Evolutionary conservation across 2,888 invertebrate species (phyloP).

Genomic region (Platycheirus albimanus): DNA sequence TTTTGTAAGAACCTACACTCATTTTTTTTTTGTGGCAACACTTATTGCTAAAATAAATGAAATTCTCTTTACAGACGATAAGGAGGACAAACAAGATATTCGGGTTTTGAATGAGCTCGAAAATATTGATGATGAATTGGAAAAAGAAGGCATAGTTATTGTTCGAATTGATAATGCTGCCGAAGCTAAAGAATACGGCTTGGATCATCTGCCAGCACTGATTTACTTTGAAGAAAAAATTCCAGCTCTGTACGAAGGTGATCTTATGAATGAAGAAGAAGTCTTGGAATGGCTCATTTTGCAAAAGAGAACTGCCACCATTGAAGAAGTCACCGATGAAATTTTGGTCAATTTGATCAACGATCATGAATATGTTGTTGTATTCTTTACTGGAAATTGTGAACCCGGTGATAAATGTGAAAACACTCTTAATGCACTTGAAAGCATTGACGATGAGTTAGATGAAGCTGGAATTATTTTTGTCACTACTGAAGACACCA

Average conservation of each 20-base stretch:
- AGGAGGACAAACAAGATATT: conserved; percentile 94
- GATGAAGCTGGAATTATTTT: conserved; percentile 97
- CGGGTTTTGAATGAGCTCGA: conserved; percentile 93
- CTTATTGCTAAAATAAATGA: neutral
- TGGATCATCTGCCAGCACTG: conserved; percentile 90
- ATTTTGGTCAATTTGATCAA: conserved; percentile 92
- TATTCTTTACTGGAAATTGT: conserved; percentile 95
- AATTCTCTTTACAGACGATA: conserved; percentile 86
- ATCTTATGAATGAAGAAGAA: conserved; percentile 95
- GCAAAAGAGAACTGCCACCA: conserved; percentile 94
- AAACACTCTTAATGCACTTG: conserved; percentile 91
- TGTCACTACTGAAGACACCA: conserved; percentile 94
- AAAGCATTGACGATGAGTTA: conserved; percentile 96
- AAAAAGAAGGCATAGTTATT: conserved; percentile 94
- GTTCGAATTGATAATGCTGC: conserved; percentile 94
- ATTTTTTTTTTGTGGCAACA: neutral
- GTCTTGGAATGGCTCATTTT: conserved; percentile 93
- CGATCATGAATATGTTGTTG: conserved; percentile 96
- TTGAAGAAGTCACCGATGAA: conserved; percentile 97
- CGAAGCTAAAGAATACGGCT: conserved; percentile 95
- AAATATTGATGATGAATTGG: conserved; percentile 95
- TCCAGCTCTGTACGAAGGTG: conserved; percentile 95
- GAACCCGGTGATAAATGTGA: conserved; percentile 95
- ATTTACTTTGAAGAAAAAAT: conserved; percentile 96
- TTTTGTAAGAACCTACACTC: conserved; percentile 91